Evolutionary conservation across 2,888 invertebrate genomes (phyloP).

Genomic region (Gari tellinella): DNA sequence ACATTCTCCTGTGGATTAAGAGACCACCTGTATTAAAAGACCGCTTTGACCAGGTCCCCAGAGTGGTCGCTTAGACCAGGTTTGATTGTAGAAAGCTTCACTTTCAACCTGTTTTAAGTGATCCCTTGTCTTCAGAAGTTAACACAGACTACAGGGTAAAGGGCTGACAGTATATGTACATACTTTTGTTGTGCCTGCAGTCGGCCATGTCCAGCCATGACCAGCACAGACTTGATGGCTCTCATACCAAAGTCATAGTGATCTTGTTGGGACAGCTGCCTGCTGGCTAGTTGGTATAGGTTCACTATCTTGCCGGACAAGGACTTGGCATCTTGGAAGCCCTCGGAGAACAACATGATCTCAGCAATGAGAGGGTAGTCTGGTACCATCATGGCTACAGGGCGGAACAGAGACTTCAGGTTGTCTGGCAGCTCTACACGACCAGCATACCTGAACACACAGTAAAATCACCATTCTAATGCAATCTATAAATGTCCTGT

Average conservation of each 20-base stretch:
- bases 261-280: conserved; percentile 84
- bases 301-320: conserved; percentile 84
- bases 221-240: conserved; percentile 84
- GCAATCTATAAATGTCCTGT: too few relatives aligned
- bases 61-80: too few relatives aligned
- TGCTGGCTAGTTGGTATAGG: conserved; percentile 83
- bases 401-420: conserved; percentile 83
- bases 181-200: conserved; percentile 78
- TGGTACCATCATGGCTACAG: conserved; percentile 85
- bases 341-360: conserved; percentile 84
- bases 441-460: conserved; percentile 83
- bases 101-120: too few relatives aligned
- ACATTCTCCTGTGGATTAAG: too few relatives aligned
- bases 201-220: conserved; percentile 83
- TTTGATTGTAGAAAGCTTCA: too few relatives aligned
- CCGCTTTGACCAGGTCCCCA: too few relatives aligned
- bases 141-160: too few relatives aligned
- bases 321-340: conserved; percentile 82
- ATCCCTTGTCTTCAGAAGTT: too few relatives aligned
- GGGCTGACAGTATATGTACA: too few relatives aligned
- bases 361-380: conserved; percentile 84
- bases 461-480: too few relatives aligned
- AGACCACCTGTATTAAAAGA: too few relatives aligned
- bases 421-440: conserved; percentile 84
- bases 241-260: conserved; percentile 85